phyloP scores from a whole-genome alignment of 2,888 invertebrate genomes.

The Folsomia manolachei region DNA sequence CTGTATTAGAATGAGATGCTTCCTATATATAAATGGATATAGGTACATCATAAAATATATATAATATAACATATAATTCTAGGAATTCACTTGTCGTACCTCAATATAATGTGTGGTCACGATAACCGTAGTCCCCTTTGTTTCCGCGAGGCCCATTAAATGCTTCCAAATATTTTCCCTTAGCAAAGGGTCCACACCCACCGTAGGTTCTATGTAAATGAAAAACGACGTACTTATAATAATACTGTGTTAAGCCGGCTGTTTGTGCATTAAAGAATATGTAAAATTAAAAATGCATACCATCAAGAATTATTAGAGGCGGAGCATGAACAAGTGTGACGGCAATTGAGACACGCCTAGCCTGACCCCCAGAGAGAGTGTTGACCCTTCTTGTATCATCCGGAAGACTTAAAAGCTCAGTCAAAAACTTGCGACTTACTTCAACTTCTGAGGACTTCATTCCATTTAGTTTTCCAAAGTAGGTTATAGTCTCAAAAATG shows the following conservation, averaged over 20 bases:
- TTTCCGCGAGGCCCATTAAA: background rate
- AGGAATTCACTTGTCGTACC: too few relatives aligned
- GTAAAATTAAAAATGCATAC: background rate
- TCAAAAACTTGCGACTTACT: slow-evolving; percentile 34
- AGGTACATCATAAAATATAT: too few relatives aligned
- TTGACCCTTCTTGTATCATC: slow-evolving; percentile 29
- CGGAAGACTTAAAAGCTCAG: slow-evolving; percentile 36
- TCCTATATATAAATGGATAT: too few relatives aligned
- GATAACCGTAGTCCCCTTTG: background rate
- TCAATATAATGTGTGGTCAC: slow-evolving; percentile 14
- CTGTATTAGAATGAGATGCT: slow-evolving; percentile 56
- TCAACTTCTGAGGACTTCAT: slow-evolving; percentile 28
- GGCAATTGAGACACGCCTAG: slow-evolving; percentile 55
- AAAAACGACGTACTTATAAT: background rate
- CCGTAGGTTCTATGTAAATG: slow-evolving; percentile 69
- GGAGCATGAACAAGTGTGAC: slow-evolving; percentile 56
- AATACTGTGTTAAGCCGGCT: too few relatives aligned
- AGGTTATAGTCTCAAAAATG: slow-evolving; percentile 65
- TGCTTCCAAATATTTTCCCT: slow-evolving; percentile 56
- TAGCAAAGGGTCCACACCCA: slow-evolving; percentile 85
- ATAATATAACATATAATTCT: too few relatives aligned
- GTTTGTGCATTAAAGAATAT: background rate
- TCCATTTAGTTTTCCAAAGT: slow-evolving; percentile 42
- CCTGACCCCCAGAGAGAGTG: slow-evolving; percentile 54
- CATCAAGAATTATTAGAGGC: slow-evolving; percentile 69